phyloP scores from a whole-genome alignment of 2,888 invertebrate species.

The Cheilosia variabilis region DNA sequence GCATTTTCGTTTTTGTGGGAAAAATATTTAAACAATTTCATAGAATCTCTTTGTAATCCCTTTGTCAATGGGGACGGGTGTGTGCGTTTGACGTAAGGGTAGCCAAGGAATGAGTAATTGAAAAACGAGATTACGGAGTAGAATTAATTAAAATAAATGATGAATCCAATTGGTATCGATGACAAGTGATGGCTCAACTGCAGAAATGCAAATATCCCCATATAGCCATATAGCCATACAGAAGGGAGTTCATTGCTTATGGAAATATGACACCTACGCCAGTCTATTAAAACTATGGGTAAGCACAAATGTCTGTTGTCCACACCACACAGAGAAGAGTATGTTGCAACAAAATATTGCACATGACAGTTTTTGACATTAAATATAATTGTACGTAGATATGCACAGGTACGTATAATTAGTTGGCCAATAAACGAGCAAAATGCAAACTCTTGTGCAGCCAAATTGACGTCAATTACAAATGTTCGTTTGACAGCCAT shows the following conservation, averaged over 20 bases:
- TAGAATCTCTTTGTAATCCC: constrained; percentile 36
- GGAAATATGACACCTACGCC: background rate
- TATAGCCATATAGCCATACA: background rate
- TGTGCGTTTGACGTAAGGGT: constrained; percentile 7
- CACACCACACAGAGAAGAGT: background rate
- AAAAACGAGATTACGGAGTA: constrained; percentile 22
- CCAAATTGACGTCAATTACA: background rate
- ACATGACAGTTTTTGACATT: background rate
- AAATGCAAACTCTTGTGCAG: background rate
- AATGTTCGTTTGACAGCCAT: background rate
- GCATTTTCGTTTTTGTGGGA: constrained; percentile 44
- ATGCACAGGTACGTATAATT: background rate
- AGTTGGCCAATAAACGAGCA: background rate
- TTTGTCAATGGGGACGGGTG: constrained; percentile 6
- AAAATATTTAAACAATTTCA: constrained; percentile 56
- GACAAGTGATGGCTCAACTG: constrained; percentile 25
- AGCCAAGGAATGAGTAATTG: constrained; percentile 37
- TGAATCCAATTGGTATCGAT: constrained; percentile 27
- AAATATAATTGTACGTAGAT: background rate
- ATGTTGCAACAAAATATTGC: background rate
- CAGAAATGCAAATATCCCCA: background rate
- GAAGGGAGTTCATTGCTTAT: background rate
- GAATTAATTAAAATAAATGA: constrained; percentile 41
- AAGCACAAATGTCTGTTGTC: background rate
- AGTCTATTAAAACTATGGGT: background rate